A percentile compares a stretch with the other conserved stretches of the same genome.
phyloP scores from a whole-genome alignment of 2,888 invertebrate species.

The Stenotaenia linearis region DNA sequence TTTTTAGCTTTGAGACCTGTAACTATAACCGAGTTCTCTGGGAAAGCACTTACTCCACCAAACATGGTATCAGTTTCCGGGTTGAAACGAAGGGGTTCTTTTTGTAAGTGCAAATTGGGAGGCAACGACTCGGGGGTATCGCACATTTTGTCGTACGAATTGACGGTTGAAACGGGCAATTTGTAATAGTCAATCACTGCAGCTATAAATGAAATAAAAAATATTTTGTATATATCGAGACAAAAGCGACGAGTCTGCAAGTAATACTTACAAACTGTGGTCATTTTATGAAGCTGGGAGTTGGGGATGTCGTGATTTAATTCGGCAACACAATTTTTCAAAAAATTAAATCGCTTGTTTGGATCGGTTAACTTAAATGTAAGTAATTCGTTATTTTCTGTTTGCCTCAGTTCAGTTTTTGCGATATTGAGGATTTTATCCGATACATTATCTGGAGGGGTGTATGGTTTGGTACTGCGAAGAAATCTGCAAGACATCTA shows the following conservation, averaged over 20 bases:
- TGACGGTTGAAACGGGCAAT: slow-evolving; percentile 62
- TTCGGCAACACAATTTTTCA: slow-evolving; percentile 63
- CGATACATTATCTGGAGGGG: slow-evolving; percentile 62
- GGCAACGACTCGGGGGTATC: slow-evolving; percentile 68
- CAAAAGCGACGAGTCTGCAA: too few relatives aligned
- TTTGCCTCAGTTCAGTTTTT: slow-evolving; percentile 51
- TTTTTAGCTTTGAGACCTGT: slow-evolving; percentile 73
- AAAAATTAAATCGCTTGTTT: slow-evolving; percentile 60
- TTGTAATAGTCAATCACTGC: slow-evolving; percentile 67
- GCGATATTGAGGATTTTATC: slow-evolving; percentile 54
- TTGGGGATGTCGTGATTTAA: slow-evolving; percentile 76
- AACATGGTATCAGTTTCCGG: slow-evolving; percentile 69
- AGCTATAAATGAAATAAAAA: slow-evolving; percentile 46
- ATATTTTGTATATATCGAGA: not conserved
- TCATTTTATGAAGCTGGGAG: slow-evolving; percentile 68
- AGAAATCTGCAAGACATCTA: slow-evolving; percentile 62
- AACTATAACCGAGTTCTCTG: slow-evolving; percentile 75
- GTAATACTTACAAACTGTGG: slow-evolving; percentile 59
- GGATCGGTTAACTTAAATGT: slow-evolving; percentile 41
- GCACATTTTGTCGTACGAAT: slow-evolving; percentile 59
- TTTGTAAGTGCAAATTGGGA: slow-evolving; percentile 76
- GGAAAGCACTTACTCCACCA: slow-evolving; percentile 74
- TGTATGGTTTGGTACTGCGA: slow-evolving; percentile 66
- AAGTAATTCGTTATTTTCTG: slow-evolving; percentile 42
- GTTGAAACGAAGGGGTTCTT: slow-evolving; percentile 74